These are phyloP conservation scores for Ochlodes sylvanus DNA, from an alignment of 2,888 invertebrate species.

Conservation along the genomic window DNA sequence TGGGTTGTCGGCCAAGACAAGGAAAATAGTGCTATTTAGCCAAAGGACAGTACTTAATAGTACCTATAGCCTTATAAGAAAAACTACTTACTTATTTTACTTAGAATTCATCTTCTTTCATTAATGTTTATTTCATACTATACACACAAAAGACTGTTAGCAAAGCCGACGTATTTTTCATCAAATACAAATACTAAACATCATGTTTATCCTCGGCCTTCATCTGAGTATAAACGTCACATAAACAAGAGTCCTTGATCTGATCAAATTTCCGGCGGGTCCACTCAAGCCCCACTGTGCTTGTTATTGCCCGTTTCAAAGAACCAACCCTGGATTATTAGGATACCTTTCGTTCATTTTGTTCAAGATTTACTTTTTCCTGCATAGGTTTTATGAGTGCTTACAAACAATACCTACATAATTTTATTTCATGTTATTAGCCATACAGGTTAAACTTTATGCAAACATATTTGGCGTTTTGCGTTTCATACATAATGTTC, in stretches of 20 bases:
- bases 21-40: too few relatives aligned
- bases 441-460: too few relatives aligned
- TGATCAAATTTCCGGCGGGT: slow-evolving; percentile 82
- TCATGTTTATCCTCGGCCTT: slow-evolving; percentile 1
- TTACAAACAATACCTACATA: neutral
- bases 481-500: too few relatives aligned
- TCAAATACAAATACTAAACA: slow-evolving; percentile 6
- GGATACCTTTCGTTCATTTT: slow-evolving; percentile 66
- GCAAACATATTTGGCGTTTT: too few relatives aligned
- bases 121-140: too few relatives aligned
- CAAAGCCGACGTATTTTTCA: neutral
- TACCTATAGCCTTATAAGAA: too few relatives aligned
- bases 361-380: slow-evolving; percentile 57
- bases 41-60: too few relatives aligned
- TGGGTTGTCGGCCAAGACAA: too few relatives aligned
- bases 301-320: slow-evolving; percentile 69
- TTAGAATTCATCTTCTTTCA: too few relatives aligned
- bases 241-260: slow-evolving; percentile 63
- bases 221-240: slow-evolving; percentile 8
- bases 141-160: too few relatives aligned
- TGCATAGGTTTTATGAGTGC: neutral
- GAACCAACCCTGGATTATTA: slow-evolving; percentile 70
- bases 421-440: neutral
- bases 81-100: too few relatives aligned
- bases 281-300: slow-evolving; percentile 77